A percentile compares a stretch with the other conserved stretches of the same genome.
Conservation (phyloP, 2,888 invertebrate genomes). For the Pyrrhia umbra region DNA sequence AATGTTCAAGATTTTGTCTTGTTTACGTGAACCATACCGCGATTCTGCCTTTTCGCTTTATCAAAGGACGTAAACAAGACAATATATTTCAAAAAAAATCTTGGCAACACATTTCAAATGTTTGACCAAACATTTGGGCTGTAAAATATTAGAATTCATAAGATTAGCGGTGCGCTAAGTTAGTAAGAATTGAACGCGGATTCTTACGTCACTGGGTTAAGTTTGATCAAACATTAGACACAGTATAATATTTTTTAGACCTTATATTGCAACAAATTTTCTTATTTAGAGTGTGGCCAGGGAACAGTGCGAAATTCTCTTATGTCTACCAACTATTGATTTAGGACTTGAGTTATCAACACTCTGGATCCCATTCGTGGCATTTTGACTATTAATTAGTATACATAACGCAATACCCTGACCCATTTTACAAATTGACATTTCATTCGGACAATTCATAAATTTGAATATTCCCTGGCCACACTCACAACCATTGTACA, state of each 20-base stretch:
- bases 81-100: conserved; percentile 46
- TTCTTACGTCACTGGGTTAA: conserved; percentile 21
- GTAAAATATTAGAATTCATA: conserved; percentile 36
- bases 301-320: no score
- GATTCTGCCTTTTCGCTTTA: neutral
- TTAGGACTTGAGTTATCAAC: no score
- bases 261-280: conserved; percentile 36
- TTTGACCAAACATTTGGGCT: conserved; percentile 61
- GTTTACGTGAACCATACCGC: conserved; percentile 23
- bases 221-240: conserved; percentile 62
- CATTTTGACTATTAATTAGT: no score
- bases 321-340: no score
- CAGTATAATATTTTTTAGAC: conserved; percentile 28
- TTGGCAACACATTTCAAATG: conserved; percentile 57
- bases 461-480: conserved; percentile 36
- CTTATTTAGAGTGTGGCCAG: conserved; percentile 32
- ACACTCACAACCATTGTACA: conserved; percentile 35
- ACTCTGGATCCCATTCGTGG: no score
- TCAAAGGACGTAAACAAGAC: conserved; percentile 50
- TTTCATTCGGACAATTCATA: neutral
- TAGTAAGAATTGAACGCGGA: conserved; percentile 7
- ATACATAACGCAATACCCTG: neutral
- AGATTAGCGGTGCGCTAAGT: conserved; percentile 36
- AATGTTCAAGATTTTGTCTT: conserved; percentile 56
- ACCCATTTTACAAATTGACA: conserved; percentile 1